Base-by-base conservation (phyloP, 2,113 vertebrate genomes). In the Chitala chitala region DNA sequence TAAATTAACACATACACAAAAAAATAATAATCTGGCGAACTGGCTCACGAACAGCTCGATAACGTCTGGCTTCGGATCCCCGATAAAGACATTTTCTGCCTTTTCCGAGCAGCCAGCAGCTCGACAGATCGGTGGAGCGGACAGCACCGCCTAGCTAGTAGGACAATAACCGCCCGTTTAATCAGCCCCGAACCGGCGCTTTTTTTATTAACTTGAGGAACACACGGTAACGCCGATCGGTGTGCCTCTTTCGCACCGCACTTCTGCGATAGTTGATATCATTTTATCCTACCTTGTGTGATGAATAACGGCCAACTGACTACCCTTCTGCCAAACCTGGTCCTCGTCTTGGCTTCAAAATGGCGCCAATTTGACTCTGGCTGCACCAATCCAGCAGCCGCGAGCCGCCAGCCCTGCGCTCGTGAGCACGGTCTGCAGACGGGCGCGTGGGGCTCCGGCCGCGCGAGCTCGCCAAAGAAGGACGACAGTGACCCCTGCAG, bases 301-400 rank as follows among this genome's bases (percentile, higher is more conserved):
- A 77, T 82, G 86, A 88, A 86, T 84, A 83, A 88, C 86, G 85
- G 84, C 90, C 89, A 87, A 84, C 90, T 85, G 89, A 79, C 85
- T 89, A 82, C 83, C 90, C 91, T 92, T 92, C 91, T 90, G 92
- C 90, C 89, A 89, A 86, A 86, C 59, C 82, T 83, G 87, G 82
- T 85, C 85, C 89, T 88, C 89, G 89, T 90, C 87, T 87, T 88
- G 83, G 93, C 95, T 98, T 96, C 95, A 98, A 98, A 98, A 98
- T 98, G 95, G 96, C 95, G 96, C 95, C 96, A 98, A 98, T 92
- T 91, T 87, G 86, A 86, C 85, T 84, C 87, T 76, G 86, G 84
- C 86, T 82, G 90, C 86, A 89, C 86, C 86, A 90, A 87, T 87
- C 80, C 83, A 86, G 89, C 83, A 85, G 81, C 84, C 86, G 79